phyloP scores from a whole-genome alignment of 2,888 invertebrate genomes.

The Zaprionus bogoriensis region DNA sequence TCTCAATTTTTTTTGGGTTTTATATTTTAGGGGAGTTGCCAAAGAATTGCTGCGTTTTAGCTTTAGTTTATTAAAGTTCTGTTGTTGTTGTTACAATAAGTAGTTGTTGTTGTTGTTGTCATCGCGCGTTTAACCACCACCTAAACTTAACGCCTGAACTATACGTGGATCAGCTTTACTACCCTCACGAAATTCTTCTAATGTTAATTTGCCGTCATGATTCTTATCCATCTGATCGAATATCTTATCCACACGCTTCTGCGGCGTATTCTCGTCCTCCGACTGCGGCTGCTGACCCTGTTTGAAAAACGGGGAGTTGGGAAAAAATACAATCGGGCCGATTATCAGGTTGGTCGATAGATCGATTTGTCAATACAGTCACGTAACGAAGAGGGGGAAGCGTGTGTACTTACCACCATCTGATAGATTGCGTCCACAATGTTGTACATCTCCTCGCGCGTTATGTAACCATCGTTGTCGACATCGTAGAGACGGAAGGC shows the following conservation, averaged over 20 bases:
- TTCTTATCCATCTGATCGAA: slow-evolving; percentile 99
- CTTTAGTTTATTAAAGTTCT: slow-evolving; percentile 13
- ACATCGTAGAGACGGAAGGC: slow-evolving; percentile 97
- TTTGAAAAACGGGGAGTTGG: slow-evolving; percentile 4
- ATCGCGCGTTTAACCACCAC: slow-evolving; percentile 86
- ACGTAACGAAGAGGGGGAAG: too few species aligned
- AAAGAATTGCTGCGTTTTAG: slow-evolving; percentile 33
- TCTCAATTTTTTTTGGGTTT: neutral
- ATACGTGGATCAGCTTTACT: slow-evolving; percentile 99
- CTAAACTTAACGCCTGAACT: slow-evolving; percentile 96
- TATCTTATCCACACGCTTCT: slow-evolving; percentile 98
- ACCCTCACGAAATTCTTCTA: slow-evolving; percentile 99
- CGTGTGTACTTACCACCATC: slow-evolving; percentile 99
- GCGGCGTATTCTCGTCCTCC: slow-evolving; percentile 95
- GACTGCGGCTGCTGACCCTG: slow-evolving; percentile 94
- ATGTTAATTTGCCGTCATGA: slow-evolving; percentile 97
- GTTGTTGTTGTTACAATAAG: slow-evolving; percentile 19
- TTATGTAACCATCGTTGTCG: slow-evolving; percentile 97
- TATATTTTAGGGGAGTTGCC: neutral
- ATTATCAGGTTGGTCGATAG: neutral
- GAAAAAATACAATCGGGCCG: neutral
- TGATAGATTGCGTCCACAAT: slow-evolving; percentile 99
- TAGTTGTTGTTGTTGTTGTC: slow-evolving; percentile 20
- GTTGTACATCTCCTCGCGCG: slow-evolving; percentile 97
- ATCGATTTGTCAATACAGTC: too few species aligned